These are phyloP conservation scores for Pimpla rufipes DNA, from an alignment of 2,888 invertebrate species.

Conservation along the genomic window DNA sequence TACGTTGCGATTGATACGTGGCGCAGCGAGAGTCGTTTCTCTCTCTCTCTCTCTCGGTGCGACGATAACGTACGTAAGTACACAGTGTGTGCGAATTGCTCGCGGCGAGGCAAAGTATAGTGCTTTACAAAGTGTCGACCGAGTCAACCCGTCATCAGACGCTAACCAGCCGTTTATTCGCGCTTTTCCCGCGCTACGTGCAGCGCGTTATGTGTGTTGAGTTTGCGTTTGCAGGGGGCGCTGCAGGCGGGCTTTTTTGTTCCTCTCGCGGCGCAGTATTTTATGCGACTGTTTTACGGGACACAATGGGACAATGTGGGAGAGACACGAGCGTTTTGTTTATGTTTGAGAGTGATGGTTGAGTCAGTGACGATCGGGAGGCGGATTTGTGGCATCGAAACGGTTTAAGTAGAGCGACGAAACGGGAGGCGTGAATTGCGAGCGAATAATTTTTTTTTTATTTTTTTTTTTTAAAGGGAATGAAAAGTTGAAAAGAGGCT, in stretches of 20 bases:
- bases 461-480: no score
- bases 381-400: no score
- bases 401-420: background rate
- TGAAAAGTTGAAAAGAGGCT: no score
- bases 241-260: constrained; percentile 48
- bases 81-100: constrained; percentile 31
- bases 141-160: constrained; percentile 51
- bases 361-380: no score
- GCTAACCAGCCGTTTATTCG: constrained; percentile 31
- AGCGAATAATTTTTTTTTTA: background rate
- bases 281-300: constrained; percentile 76
- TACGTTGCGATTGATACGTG: constrained; percentile 41
- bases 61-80: background rate
- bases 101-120: constrained; percentile 40
- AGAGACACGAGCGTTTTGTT: constrained; percentile 11
- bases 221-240: background rate
- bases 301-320: constrained; percentile 79
- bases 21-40: background rate
- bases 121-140: constrained; percentile 58
- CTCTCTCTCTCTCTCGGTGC: constrained; percentile 1
- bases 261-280: no score
- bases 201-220: background rate
- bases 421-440: background rate
- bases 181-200: constrained; percentile 6
- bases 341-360: no score